These are phyloP conservation scores for Nannoperca obscura DNA, from an alignment of 2,797 vertebrate species.

Conservation along the genomic window DNA sequence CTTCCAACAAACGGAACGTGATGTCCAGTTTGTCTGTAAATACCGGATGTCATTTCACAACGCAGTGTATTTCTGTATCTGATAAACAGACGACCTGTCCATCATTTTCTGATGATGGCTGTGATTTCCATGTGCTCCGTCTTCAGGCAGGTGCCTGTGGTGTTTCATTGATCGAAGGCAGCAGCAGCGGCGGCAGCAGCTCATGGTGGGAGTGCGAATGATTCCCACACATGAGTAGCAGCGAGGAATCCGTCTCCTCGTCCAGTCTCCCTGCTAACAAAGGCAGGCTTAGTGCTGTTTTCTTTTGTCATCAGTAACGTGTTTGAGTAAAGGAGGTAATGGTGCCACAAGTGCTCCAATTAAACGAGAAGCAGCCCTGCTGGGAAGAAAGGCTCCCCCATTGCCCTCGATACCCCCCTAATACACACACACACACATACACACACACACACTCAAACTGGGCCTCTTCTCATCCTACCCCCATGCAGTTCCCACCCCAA, in stretches of 20 bases:
- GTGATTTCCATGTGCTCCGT: conserved; percentile 29
- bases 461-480: conserved; percentile 71
- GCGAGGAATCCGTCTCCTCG: conserved; percentile 70
- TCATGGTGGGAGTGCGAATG: conserved; percentile 63
- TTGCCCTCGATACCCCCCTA: conserved; percentile 66
- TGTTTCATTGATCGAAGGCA: conserved; percentile 15
- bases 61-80: conserved; percentile 19
- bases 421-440: conserved; percentile 23
- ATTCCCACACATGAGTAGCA: conserved; percentile 80
- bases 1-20: not conserved
- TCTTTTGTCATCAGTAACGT: conserved; percentile 84
- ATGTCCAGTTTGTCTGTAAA: not conserved
- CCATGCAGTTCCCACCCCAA: conserved; percentile 75
- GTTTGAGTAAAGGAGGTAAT: conserved; percentile 85
- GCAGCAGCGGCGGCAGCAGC: conserved; percentile 43
- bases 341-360: conserved; percentile 85
- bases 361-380: conserved; percentile 83
- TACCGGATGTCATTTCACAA: not conserved
- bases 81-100: not conserved
- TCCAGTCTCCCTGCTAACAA: conserved; percentile 71
- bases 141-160: too few species aligned
- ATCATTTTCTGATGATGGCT: conserved; percentile 19
- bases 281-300: conserved; percentile 82
- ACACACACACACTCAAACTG: conserved; percentile 48
- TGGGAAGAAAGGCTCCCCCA: conserved; percentile 77